phyloP scores from a whole-genome alignment of 2,113 vertebrate genomes.

The Bos javanicus region DNA sequence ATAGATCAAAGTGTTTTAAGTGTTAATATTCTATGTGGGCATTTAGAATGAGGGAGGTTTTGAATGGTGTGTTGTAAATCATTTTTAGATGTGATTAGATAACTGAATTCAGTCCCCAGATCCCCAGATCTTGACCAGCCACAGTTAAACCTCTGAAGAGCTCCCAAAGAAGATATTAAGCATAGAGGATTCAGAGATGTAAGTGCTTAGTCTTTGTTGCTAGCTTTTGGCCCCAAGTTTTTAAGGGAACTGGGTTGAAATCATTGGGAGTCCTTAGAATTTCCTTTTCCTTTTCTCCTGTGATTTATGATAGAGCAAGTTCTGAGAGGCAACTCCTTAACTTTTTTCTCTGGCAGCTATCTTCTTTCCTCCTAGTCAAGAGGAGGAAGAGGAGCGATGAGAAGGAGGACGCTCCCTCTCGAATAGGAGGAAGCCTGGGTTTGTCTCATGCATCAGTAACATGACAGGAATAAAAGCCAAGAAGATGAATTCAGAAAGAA shows the following conservation, averaged over 20 bases:
- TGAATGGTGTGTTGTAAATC: neutral
- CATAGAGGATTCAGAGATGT: neutral
- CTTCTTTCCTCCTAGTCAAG: neutral
- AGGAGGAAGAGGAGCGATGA: rapidly evolving
- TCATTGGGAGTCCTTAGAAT: neutral
- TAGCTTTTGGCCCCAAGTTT: neutral
- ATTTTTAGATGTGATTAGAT: neutral
- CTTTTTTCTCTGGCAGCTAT: neutral
- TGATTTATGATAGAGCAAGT: neutral
- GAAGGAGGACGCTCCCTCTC: neutral
- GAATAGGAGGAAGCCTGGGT: neutral
- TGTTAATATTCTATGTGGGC: neutral
- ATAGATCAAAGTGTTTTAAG: neutral
- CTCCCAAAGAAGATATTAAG: neutral
- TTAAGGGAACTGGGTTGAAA: neutral
- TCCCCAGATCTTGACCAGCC: neutral
- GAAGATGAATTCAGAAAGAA: neutral
- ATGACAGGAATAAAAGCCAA: neutral
- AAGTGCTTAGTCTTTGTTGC: neutral
- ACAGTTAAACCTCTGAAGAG: neutral
- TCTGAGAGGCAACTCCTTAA: neutral
- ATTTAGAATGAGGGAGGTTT: neutral
- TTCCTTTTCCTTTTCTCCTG: neutral
- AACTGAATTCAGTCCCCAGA: neutral
- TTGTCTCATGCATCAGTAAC: neutral